Percentiles rank a stretch among this genome's conserved stretches.
Evolutionary conservation across 2,113 vertebrate species (phyloP).

Genomic region (Eidolon helvum): DNA sequence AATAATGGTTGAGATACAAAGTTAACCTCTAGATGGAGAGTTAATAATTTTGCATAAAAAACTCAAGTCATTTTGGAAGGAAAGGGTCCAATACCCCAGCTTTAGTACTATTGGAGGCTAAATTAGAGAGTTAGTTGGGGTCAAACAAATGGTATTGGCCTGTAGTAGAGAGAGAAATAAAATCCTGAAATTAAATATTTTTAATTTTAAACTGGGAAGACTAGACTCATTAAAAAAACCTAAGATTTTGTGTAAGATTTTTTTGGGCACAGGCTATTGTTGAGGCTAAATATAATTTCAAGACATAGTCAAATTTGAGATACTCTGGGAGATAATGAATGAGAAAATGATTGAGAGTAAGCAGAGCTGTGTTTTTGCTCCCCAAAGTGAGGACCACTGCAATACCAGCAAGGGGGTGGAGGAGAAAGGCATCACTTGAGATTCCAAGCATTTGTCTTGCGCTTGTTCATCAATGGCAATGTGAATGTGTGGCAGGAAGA

Average conservation of each 20-base stretch:
- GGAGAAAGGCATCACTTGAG: background rate
- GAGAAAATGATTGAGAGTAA: background rate
- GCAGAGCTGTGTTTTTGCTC: background rate
- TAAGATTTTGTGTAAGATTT: background rate
- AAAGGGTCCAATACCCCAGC: background rate
- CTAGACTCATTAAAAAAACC: background rate
- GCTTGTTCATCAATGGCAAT: too few relatives aligned
- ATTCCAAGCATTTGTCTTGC: too few relatives aligned
- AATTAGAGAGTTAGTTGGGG: background rate
- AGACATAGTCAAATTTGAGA: background rate
- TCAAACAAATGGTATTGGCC: background rate
- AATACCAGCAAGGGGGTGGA: background rate
- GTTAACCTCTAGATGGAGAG: background rate
- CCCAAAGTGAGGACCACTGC: accelerated
- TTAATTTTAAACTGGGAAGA: background rate
- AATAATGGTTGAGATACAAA: background rate
- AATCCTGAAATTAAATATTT: background rate
- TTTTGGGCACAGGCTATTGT: background rate
- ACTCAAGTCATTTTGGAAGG: background rate
- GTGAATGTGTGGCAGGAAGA: background rate
- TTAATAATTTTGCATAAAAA: background rate
- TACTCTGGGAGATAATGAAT: background rate
- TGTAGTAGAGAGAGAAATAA: background rate
- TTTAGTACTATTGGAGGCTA: background rate
- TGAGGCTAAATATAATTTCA: background rate